phyloP scores from a whole-genome alignment of 2,797 vertebrate genomes.

The Chaetodon trifasciatus region DNA sequence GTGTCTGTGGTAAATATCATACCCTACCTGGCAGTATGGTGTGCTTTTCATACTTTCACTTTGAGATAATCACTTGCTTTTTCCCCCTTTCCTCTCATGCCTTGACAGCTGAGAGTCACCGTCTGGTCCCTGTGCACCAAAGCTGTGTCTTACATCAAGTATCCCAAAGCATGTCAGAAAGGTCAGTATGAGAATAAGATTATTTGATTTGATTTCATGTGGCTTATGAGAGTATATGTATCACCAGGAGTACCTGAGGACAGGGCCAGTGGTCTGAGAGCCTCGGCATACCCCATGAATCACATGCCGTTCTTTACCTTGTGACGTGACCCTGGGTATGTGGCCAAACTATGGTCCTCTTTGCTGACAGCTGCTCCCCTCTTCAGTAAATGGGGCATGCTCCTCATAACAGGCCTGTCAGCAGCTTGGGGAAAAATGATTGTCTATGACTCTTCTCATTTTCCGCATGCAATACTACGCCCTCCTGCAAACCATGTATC shows the following conservation, averaged over 20 bases:
- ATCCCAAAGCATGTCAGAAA: constrained; percentile 96
- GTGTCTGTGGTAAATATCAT: not conserved
- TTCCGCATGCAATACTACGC: constrained; percentile 65
- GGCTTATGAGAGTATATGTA: constrained; percentile 39
- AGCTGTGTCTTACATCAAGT: constrained; percentile 98
- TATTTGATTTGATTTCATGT: constrained; percentile 44
- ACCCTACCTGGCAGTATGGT: not conserved
- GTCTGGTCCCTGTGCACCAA: constrained; percentile 99
- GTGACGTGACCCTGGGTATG: constrained; percentile 60
- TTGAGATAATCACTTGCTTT: constrained; percentile 26
- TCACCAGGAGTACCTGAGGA: constrained; percentile 67
- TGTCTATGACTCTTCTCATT: constrained; percentile 73
- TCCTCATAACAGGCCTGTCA: constrained; percentile 84
- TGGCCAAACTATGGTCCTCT: constrained; percentile 56
- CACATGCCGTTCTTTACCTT: constrained; percentile 74
- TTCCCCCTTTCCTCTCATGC: constrained; percentile 42
- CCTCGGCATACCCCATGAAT: constrained; percentile 61
- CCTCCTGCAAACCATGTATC: constrained; percentile 47
- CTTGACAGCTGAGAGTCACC: constrained; percentile 92
- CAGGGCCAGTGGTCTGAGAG: constrained; percentile 54
- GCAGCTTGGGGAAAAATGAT: constrained; percentile 76
- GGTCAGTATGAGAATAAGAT: constrained; percentile 86
- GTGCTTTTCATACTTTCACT: constrained; percentile 28
- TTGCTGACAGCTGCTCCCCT: constrained; percentile 82
- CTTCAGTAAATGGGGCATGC: constrained; percentile 81